Conservation (phyloP, 2,888 invertebrate species). For the Chymomyza caudatula region DNA sequence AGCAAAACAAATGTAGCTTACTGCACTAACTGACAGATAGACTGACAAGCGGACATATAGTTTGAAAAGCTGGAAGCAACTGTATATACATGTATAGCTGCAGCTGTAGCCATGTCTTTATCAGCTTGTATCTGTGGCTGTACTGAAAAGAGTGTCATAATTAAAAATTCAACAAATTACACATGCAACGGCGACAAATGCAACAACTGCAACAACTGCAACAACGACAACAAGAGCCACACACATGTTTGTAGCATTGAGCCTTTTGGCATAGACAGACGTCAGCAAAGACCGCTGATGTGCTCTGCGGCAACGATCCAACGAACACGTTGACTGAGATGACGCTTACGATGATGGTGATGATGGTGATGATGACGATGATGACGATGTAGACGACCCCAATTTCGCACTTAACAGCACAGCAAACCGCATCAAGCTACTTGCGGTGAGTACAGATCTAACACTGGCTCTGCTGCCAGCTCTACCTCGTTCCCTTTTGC, state of each 20-base stretch:
- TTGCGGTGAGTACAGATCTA: conserved; percentile 22
- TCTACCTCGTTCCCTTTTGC: not conserved
- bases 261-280: conserved; percentile 16
- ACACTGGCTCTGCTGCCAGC: not conserved
- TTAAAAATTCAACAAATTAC: conserved; percentile 65
- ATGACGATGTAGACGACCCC: conserved; percentile 50
- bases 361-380: conserved; percentile 1
- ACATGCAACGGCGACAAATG: conserved; percentile 33
- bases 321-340: not conserved
- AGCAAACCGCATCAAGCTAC: conserved; percentile 42
- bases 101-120: not conserved
- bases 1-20: not conserved
- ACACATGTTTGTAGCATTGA: not conserved
- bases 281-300: no score
- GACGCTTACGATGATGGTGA: conserved; percentile 10
- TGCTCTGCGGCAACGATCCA: no score
- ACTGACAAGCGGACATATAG: not conserved
- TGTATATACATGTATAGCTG: not conserved
- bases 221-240: not conserved
- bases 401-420: conserved; percentile 56
- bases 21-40: not conserved
- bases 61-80: not conserved
- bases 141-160: conserved; percentile 39
- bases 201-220: conserved; percentile 8
- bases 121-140: conserved; percentile 5